These are phyloP conservation scores for Phodopus roborovskii DNA, from an alignment of 2,113 vertebrate species.

Conservation along the genomic window DNA sequence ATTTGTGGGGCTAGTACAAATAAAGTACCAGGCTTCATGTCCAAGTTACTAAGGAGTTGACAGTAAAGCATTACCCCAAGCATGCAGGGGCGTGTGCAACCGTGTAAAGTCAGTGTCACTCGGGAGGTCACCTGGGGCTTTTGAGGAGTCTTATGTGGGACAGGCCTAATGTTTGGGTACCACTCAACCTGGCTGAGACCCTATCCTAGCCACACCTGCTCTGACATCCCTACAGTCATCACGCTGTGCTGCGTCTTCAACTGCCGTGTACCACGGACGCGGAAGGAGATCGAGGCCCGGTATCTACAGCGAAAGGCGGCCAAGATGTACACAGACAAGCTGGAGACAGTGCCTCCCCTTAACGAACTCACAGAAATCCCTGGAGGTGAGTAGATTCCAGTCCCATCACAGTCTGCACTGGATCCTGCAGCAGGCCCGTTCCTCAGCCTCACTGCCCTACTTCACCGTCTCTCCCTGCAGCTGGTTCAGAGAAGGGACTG, in stretches of 20 bases:
- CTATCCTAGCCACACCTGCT: not conserved
- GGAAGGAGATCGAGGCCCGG: slow-evolving; percentile 97
- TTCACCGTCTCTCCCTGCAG: not conserved
- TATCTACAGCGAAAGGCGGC: slow-evolving; percentile 93
- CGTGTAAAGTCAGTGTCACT: not conserved
- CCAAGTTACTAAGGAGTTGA: not conserved
- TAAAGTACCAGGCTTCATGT: not conserved
- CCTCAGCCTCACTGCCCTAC: not conserved
- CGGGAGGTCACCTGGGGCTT: not conserved
- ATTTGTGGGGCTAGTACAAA: not conserved
- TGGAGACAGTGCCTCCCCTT: slow-evolving; percentile 95
- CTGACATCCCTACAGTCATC: slow-evolving; percentile 89
- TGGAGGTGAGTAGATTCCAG: slow-evolving; percentile 85
- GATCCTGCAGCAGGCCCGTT: not conserved
- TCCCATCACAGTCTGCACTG: not conserved
- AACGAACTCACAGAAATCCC: slow-evolving; percentile 94
- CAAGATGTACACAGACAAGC: slow-evolving; percentile 95
- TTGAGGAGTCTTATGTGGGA: not conserved
- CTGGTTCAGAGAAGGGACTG: not conserved
- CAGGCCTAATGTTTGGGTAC: not conserved
- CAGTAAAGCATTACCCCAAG: not conserved
- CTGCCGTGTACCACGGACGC: slow-evolving; percentile 96
- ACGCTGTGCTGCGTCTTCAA: slow-evolving; percentile 98
- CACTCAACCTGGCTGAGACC: not conserved
- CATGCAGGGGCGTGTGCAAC: no score